phyloP scores from a whole-genome alignment of 2,797 vertebrate species.

The Percopsis omiscomaycus region DNA sequence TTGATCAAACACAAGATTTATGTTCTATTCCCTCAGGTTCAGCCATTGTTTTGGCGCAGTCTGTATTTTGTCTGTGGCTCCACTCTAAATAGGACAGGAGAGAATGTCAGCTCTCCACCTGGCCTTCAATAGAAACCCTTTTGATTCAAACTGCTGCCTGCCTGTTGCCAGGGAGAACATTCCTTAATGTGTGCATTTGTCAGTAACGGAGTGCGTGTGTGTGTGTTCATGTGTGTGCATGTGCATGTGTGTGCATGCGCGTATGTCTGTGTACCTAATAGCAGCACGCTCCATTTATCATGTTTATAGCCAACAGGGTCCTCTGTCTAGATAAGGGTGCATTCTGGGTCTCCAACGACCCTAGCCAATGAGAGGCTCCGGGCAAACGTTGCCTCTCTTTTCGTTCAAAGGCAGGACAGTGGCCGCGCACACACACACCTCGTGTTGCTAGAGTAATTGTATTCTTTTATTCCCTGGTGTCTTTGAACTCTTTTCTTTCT shows the following conservation, averaged over 20 bases:
- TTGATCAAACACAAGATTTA: no score
- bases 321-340: conserved; percentile 31
- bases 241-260: background rate
- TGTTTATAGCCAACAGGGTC: conserved; percentile 28
- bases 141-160: conserved; percentile 12
- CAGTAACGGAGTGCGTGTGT: conserved; percentile 2
- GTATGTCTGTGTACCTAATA: conserved; percentile 2
- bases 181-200: conserved; percentile 16
- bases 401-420: conserved; percentile 30
- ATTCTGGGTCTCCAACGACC: conserved; percentile 10
- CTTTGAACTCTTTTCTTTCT: conserved; percentile 3
- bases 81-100: background rate
- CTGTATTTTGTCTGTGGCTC: conserved; percentile 1
- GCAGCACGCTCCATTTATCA: conserved; percentile 30
- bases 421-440: conserved; percentile 17
- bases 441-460: background rate
- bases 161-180: conserved; percentile 20
- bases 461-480: conserved; percentile 21
- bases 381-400: conserved; percentile 1
- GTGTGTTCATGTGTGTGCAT: conserved; percentile 6
- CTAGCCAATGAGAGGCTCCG: conserved; percentile 25
- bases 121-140: conserved; percentile 22
- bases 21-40: background rate
- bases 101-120: background rate
- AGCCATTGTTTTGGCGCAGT: background rate